Conservation (phyloP, 2,888 invertebrate species). For the Oscheius onirici region DNA sequence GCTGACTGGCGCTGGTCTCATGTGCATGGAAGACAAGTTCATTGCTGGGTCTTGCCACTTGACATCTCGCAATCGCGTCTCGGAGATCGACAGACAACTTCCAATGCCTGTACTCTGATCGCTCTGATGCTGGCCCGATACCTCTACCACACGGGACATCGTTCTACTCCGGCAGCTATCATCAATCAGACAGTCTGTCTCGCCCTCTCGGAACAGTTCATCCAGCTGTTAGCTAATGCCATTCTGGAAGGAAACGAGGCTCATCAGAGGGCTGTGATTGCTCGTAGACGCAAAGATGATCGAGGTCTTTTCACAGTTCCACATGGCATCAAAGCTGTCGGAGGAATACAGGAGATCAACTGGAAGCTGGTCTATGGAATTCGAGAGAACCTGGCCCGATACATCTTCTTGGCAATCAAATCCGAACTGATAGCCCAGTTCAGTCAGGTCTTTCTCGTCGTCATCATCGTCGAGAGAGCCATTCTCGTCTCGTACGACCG, state of each 20-base stretch:
- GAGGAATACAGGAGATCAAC: slow-evolving; percentile 3
- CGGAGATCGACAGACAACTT: slow-evolving; percentile 2
- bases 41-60: not conserved
- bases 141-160: not conserved
- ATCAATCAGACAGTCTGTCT: not conserved
- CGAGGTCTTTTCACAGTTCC: slow-evolving; percentile 8
- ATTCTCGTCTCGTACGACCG: slow-evolving; percentile 2
- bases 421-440: not conserved
- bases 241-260: slow-evolving; percentile 15
- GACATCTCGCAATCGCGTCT: slow-evolving; percentile 5
- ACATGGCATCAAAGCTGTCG: not conserved
- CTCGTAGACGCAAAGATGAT: not conserved
- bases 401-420: not conserved
- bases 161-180: no score
- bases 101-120: slow-evolving; percentile 12
- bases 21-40: not conserved
- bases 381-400: not conserved
- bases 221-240: slow-evolving; percentile 1
- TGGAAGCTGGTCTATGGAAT: not conserved
- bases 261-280: no score
- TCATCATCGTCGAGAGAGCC: slow-evolving; percentile 1
- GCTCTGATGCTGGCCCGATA: slow-evolving; percentile 11
- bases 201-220: not conserved
- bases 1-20: not conserved
- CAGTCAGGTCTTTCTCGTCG: slow-evolving; percentile 5